Percentiles rank a stretch among this genome's conserved stretches.
Evolutionary conservation across 1,140 invertebrate species (phyloP).

Genomic region (Ostrea edulis): DNA sequence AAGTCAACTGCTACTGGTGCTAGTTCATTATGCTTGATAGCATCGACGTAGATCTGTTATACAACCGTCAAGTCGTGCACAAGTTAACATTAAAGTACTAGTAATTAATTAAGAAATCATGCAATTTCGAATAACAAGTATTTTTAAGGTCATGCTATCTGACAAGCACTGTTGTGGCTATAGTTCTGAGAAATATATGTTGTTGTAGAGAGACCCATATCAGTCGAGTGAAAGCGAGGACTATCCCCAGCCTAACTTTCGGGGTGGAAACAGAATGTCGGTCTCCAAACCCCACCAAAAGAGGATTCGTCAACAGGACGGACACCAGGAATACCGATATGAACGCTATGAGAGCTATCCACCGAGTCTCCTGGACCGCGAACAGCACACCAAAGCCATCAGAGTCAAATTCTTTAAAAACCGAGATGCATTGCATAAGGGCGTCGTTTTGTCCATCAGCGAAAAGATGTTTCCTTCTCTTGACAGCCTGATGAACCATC

Average conservation of each 20-base stretch:
- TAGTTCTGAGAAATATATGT: neutral
- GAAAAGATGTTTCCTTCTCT: conserved; percentile 36
- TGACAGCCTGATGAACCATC: conserved; percentile 17
- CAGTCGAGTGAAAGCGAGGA: conserved; percentile 47
- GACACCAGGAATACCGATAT: conserved; percentile 41
- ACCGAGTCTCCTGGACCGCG: conserved; percentile 41
- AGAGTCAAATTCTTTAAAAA: conserved; percentile 53
- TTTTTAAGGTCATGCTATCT: too few species aligned
- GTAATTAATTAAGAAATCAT: too few species aligned
- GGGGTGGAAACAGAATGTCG: neutral
- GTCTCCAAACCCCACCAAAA: conserved; percentile 22
- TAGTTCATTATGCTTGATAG: neutral
- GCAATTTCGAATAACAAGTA: too few species aligned
- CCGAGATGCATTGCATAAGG: conserved; percentile 15
- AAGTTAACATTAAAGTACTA: neutral
- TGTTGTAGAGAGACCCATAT: conserved; percentile 19
- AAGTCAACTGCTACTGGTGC: neutral
- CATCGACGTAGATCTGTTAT: neutral
- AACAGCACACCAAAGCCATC: conserved; percentile 38
- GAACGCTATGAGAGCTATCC: conserved; percentile 49
- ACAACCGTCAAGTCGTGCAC: neutral
- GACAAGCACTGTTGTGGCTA: neutral
- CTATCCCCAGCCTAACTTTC: neutral
- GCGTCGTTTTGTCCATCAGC: conserved; percentile 10
- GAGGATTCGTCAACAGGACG: conserved; percentile 8